Conservation (phyloP, 2,888 invertebrate species). For the Dexiosoma caninum region DNA sequence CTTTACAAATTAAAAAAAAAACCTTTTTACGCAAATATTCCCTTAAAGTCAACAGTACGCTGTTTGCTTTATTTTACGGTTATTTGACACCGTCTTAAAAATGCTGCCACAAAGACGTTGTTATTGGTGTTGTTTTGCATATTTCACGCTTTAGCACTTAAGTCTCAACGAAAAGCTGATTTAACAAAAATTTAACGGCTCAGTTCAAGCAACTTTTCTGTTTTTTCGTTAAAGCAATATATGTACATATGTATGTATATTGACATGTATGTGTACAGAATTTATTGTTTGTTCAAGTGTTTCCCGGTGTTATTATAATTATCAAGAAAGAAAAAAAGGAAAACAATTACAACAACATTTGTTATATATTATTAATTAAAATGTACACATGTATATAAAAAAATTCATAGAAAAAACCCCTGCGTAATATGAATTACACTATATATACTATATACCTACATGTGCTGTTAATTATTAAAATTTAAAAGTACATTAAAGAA, state of each 20-base stretch:
- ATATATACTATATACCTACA: too few relatives aligned
- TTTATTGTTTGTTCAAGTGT: constrained; percentile 43
- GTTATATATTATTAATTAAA: not conserved
- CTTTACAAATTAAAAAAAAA: not conserved
- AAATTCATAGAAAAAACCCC: constrained; percentile 33
- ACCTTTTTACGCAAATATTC: constrained; percentile 48
- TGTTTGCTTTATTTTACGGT: constrained; percentile 47
- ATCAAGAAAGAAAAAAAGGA: constrained; percentile 24
- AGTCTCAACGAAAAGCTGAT: constrained; percentile 52
- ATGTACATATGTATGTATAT: not conserved
- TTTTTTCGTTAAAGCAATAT: not conserved
- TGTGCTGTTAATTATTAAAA: constrained; percentile 19
- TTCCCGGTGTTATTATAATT: constrained; percentile 38
- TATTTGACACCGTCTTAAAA: constrained; percentile 56
- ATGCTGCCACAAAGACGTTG: constrained; percentile 17
- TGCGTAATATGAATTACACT: constrained; percentile 51
- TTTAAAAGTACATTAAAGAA: constrained; percentile 13
- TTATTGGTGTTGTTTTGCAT: constrained; percentile 15
- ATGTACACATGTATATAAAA: too few relatives aligned
- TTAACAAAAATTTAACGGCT: constrained; percentile 52
- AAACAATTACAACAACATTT: constrained; percentile 23
- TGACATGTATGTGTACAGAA: not conserved
- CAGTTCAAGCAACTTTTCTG: constrained; percentile 49
- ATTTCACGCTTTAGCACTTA: constrained; percentile 51
- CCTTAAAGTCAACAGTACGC: constrained; percentile 16